Conservation (phyloP, 2,113 vertebrate species). For the Mugil cephalus region DNA sequence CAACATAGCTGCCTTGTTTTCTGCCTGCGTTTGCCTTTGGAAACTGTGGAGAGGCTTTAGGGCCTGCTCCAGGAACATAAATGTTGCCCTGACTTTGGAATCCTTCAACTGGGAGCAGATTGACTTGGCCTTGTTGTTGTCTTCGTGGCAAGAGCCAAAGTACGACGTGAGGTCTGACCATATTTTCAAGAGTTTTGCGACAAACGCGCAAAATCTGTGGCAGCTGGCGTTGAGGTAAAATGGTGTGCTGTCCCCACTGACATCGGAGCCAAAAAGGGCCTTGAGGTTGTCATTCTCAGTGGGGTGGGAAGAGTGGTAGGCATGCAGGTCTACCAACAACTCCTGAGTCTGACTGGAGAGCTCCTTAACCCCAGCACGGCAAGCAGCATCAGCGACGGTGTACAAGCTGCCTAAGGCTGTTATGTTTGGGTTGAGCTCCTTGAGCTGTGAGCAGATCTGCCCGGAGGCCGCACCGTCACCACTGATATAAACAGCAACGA, state of each 20-base stretch:
- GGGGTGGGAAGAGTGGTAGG: constrained; percentile 61
- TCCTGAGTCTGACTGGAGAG: constrained; percentile 65
- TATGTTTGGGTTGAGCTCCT: constrained; percentile 70
- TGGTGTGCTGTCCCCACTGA: constrained; percentile 26
- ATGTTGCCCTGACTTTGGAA: constrained; percentile 74
- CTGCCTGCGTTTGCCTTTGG: constrained; percentile 58
- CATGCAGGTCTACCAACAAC: constrained; percentile 72
- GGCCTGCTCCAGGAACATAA: constrained; percentile 78
- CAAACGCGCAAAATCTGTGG: constrained; percentile 63
- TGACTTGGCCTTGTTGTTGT: constrained; percentile 55
- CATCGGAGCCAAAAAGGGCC: constrained; percentile 68
- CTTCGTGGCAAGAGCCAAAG: constrained; percentile 65
- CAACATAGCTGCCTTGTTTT: constrained; percentile 52
- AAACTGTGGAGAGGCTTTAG: constrained; percentile 78
- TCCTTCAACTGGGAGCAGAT: constrained; percentile 76
- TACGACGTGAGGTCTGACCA: constrained; percentile 78
- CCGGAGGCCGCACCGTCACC: constrained; percentile 45
- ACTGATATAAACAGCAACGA: constrained; percentile 70
- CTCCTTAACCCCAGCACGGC: constrained; percentile 62
- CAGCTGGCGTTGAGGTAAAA: constrained; percentile 57
- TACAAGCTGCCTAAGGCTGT: constrained; percentile 72
- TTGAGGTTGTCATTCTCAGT: constrained; percentile 65
- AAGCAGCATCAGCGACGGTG: constrained; percentile 69
- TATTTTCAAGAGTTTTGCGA: constrained; percentile 67
- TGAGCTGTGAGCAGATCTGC: constrained; percentile 69